These are phyloP conservation scores for Anagyrus pseudococci DNA, from an alignment of 2,888 invertebrate species.

Conservation along the genomic window DNA sequence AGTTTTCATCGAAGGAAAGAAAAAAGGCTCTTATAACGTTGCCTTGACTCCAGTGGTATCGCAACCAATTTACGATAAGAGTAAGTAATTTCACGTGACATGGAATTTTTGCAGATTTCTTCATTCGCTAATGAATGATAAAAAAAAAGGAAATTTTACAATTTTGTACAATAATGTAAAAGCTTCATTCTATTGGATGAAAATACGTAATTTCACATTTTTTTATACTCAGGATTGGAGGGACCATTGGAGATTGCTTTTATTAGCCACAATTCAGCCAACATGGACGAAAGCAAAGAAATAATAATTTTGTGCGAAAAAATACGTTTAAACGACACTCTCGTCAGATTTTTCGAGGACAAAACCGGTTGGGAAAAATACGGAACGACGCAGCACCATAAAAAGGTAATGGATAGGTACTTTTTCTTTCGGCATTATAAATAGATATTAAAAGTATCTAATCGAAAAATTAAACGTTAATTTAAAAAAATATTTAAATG, in stretches of 20 bases:
- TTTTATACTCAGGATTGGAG: too few relatives aligned
- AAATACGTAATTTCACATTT: too few relatives aligned
- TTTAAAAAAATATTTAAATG: too few relatives aligned
- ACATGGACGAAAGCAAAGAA: neutral
- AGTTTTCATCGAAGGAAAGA: slow-evolving; percentile 65
- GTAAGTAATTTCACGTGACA: slow-evolving; percentile 64
- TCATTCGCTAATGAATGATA: neutral
- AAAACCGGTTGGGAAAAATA: too few relatives aligned
- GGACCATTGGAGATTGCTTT: neutral
- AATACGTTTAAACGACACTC: neutral
- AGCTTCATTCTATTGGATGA: neutral
- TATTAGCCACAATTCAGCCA: neutral
- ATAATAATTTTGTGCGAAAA: neutral
- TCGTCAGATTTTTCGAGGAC: too few relatives aligned
- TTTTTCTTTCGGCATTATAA: too few relatives aligned
- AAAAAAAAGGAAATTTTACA: neutral
- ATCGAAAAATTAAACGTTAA: too few relatives aligned
- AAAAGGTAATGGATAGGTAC: too few relatives aligned
- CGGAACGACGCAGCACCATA: too few relatives aligned
- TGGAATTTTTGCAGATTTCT: slow-evolving; percentile 53
- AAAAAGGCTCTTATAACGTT: slow-evolving; percentile 61
- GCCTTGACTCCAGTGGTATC: slow-evolving; percentile 67
- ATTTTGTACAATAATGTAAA: neutral
- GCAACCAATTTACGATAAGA: slow-evolving; percentile 68
- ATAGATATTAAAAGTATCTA: too few relatives aligned